A percentile compares a stretch with the other conserved stretches of the same genome.
Conservation (phyloP, 1,140 invertebrate species). For the Drosophila obscura region DNA sequence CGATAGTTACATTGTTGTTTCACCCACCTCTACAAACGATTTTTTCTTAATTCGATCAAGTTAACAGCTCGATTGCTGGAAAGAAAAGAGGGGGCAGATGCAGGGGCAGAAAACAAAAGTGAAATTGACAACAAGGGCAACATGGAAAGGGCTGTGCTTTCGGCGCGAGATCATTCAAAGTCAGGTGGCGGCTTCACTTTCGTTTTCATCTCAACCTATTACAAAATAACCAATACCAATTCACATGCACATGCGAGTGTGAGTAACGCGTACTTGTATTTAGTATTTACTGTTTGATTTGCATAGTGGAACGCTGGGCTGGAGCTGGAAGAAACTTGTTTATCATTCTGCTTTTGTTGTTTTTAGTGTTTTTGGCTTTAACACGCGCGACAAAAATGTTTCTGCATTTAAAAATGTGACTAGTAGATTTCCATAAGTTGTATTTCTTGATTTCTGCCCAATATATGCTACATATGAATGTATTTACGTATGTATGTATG, state of each 20-base stretch:
- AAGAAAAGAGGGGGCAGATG: slow-evolving; percentile 56
- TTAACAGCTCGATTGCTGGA: slow-evolving; percentile 54
- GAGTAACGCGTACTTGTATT: slow-evolving; percentile 25
- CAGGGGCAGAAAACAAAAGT: slow-evolving; percentile 54
- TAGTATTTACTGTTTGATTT: slow-evolving; percentile 68
- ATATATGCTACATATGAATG: slow-evolving; percentile 25
- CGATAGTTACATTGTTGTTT: no score
- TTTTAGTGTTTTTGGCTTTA: slow-evolving; percentile 24
- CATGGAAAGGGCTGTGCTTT: slow-evolving; percentile 27
- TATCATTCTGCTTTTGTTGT: slow-evolving; percentile 29
- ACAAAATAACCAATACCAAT: slow-evolving; percentile 63
- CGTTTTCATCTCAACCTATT: slow-evolving; percentile 66
- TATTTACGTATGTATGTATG: slow-evolving; percentile 1
- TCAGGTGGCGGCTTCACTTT: slow-evolving; percentile 63
- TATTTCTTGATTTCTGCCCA: slow-evolving; percentile 69
- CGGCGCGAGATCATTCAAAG: slow-evolving; percentile 55
- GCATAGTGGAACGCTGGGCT: slow-evolving; percentile 55
- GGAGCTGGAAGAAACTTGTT: slow-evolving; percentile 67
- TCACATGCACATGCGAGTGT: slow-evolving; percentile 29
- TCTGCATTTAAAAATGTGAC: slow-evolving; percentile 63
- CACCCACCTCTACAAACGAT: slow-evolving; percentile 10
- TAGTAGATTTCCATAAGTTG: slow-evolving; percentile 63
- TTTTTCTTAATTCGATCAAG: slow-evolving; percentile 72
- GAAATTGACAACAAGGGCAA: slow-evolving; percentile 71
- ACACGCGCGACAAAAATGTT: slow-evolving; percentile 70